Evolutionary conservation across 2,113 vertebrate genomes (phyloP).

Genomic region (Cyanistes caeruleus): DNA sequence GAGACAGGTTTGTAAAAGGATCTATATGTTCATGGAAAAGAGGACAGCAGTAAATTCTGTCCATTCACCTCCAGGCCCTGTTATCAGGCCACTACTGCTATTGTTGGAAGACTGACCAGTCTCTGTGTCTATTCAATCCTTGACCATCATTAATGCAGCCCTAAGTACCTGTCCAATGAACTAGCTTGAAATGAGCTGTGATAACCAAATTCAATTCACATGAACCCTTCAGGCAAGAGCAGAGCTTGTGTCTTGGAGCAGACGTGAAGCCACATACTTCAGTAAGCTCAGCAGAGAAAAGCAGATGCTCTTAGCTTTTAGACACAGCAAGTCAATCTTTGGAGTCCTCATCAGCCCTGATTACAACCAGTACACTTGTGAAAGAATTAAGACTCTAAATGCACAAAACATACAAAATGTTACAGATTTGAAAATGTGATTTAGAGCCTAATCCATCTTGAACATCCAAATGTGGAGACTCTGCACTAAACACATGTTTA

Average conservation of each 20-base stretch:
- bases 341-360: fast-evolving
- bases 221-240: neutral
- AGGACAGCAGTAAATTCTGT: neutral
- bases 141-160: neutral
- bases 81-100: neutral
- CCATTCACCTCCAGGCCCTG: neutral
- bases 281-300: neutral
- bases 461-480: neutral
- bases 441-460: neutral
- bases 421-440: neutral
- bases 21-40: neutral
- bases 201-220: neutral
- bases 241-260: neutral
- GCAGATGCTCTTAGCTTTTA: neutral
- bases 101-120: neutral
- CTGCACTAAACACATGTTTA: neutral
- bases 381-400: neutral
- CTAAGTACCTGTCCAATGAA: neutral
- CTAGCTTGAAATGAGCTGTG: neutral
- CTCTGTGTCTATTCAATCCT: neutral
- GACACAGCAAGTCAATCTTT: neutral
- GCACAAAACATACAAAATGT: neutral
- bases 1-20: neutral
- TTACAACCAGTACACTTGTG: neutral
- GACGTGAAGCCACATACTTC: neutral